Base-by-base conservation (phyloP, 2,113 vertebrate species). In the Romanogobio albipinnatus region DNA sequence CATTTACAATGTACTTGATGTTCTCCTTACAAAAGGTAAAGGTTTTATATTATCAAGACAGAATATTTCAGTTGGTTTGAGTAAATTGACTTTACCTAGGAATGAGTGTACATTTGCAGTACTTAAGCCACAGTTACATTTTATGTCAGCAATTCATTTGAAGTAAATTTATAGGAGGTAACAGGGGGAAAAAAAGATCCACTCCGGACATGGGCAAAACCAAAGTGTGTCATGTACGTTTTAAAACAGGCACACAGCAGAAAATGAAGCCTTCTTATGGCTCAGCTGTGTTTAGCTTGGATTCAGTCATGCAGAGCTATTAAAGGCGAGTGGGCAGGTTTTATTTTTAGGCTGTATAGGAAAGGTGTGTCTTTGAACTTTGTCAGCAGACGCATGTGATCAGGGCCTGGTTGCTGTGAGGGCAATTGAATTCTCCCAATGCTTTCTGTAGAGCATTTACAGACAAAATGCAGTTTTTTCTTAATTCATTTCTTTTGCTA, bases 281-380 rank as follows among this genome's bases (percentile, higher is more conserved):
- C 29, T 49, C 45, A 15, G 0, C 33, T 85, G 15, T 91, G 81
- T 89, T 90, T 77, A 88, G 84, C 49, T 81, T 87, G 73, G 74
- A 66, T 45, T 84, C 73, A 81, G 78, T 59, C 85, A 47, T 84
- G 85, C 56, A 89, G 77, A 83, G 70, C 62, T n/a, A 82, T 53
- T 83, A 88, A 84, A 85, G 19, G 81, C 87, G 11, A 81, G 39
- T 61, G 66, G 70, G 68, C 86, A 76, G 84, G 75, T 84, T 90
- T 88, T 78, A 90, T 92, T 91, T 80, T 88, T 88, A 79, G 84
- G 49, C 87, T 87, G 79, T 81, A 91, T 86, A 90, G 91, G 87
- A 90, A 90, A 92, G 91, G 91, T 90, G 90, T 91, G 91, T 89
- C 91, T 84, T 81, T 89, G 85, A 61, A 85, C 86, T 90, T 85